These are phyloP conservation scores for Channa maculata DNA, from an alignment of 2,113 vertebrate species.

Conservation along the genomic window DNA sequence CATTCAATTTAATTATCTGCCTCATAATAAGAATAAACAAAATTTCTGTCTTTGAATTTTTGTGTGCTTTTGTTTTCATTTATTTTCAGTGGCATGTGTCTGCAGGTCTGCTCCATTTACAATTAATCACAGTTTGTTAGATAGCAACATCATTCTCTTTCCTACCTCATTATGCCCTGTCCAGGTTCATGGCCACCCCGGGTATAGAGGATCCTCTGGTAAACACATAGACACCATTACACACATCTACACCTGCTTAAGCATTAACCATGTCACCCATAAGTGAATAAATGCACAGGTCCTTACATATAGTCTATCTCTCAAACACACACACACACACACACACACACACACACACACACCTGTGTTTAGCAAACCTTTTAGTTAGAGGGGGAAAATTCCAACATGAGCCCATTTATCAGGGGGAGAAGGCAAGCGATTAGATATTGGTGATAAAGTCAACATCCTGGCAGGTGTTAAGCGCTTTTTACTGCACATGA, in stretches of 20 bases:
- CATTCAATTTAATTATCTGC: slow-evolving; percentile 43
- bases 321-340: slow-evolving; percentile 30
- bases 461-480: slow-evolving; percentile 91
- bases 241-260: slow-evolving; percentile 58
- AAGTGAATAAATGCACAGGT: slow-evolving; percentile 59
- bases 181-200: slow-evolving; percentile 38
- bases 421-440: slow-evolving; percentile 74
- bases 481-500: slow-evolving; percentile 82
- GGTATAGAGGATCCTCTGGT: slow-evolving; percentile 27
- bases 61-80: slow-evolving; percentile 23
- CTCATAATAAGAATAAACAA: slow-evolving; percentile 46
- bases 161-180: slow-evolving; percentile 25
- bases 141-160: slow-evolving; percentile 27
- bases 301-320: slow-evolving; percentile 47
- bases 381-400: slow-evolving; percentile 75
- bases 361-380: slow-evolving; percentile 79
- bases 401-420: slow-evolving; percentile 87
- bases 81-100: slow-evolving; percentile 47
- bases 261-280: slow-evolving; percentile 68
- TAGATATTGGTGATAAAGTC: slow-evolving; percentile 91
- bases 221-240: slow-evolving; percentile 37
- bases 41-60: slow-evolving; percentile 9
- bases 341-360: slow-evolving; percentile 44
- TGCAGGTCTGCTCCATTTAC: slow-evolving; percentile 43
- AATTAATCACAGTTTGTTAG: slow-evolving; percentile 38